Evolutionary conservation across 2,888 invertebrate genomes (phyloP).

Genomic region (Blastobasis lacticolella): DNA sequence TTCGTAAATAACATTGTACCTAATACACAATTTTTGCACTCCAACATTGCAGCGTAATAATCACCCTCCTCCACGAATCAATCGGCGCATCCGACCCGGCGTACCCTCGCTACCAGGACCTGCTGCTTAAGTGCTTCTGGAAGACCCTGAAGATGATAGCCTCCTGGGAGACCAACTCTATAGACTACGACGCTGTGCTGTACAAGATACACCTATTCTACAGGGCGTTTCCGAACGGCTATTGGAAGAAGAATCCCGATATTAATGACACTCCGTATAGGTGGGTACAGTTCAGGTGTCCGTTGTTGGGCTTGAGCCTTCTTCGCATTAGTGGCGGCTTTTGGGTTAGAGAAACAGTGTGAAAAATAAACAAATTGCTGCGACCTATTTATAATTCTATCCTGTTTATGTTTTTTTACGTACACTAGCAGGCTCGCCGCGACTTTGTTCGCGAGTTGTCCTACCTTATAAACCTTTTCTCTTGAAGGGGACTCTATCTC

Average conservation of each 20-base stretch:
- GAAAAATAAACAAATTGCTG: too few relatives aligned
- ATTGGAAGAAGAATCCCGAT: constrained; percentile 88
- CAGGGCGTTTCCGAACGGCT: constrained; percentile 87
- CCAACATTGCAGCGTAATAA: constrained; percentile 79
- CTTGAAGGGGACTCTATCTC: too few relatives aligned
- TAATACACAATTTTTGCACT: too few relatives aligned
- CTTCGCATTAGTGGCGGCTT: too few relatives aligned
- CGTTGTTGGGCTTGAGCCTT: too few relatives aligned
- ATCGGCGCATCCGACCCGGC: constrained; percentile 78
- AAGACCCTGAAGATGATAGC: constrained; percentile 92
- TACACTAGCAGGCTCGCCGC: too few relatives aligned
- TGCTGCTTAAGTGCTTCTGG: constrained; percentile 96
- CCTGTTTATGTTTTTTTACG: too few relatives aligned
- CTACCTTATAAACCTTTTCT: too few relatives aligned
- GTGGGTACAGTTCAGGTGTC: constrained; percentile 24
- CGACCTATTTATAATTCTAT: too few relatives aligned
- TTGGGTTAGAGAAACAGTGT: too few relatives aligned
- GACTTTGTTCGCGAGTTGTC: too few relatives aligned
- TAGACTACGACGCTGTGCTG: constrained; percentile 86
- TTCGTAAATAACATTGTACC: too few relatives aligned
- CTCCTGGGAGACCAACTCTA: constrained; percentile 81
- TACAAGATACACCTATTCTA: constrained; percentile 92
- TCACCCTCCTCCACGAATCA: constrained; percentile 90
- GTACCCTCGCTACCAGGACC: constrained; percentile 82
- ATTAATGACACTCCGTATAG: constrained; percentile 87